phyloP scores from a whole-genome alignment of 2,113 vertebrate genomes.

The Nematolebias whitei region DNA sequence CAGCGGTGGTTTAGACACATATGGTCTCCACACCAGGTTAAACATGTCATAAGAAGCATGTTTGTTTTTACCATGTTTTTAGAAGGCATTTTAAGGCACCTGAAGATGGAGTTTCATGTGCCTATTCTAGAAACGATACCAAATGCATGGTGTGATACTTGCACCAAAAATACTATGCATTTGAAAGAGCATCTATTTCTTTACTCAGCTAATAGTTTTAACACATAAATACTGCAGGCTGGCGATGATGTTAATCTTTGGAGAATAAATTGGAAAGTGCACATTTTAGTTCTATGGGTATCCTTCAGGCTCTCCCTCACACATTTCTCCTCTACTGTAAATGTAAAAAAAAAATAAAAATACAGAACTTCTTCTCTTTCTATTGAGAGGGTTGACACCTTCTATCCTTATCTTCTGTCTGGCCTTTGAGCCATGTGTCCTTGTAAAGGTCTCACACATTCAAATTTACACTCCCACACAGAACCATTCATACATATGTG shows the following conservation, averaged over 20 bases:
- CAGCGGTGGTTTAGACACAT: too few species aligned
- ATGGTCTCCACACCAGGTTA: too few species aligned
- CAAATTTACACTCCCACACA: neutral
- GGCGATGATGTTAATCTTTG: neutral
- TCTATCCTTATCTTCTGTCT: conserved; percentile 69
- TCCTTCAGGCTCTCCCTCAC: neutral
- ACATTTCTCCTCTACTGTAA: neutral
- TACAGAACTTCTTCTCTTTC: conserved; percentile 41
- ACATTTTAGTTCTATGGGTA: neutral
- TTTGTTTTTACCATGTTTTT: neutral
- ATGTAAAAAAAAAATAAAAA: conserved; percentile 8
- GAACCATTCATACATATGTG: neutral
- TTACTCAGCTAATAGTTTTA: conserved; percentile 28
- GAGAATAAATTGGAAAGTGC: conserved; percentile 1
- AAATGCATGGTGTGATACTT: too few species aligned
- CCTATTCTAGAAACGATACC: neutral
- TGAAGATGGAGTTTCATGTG: neutral
- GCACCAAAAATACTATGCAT: neutral
- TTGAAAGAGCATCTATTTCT: neutral
- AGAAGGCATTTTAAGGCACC: neutral
- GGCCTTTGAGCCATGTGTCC: conserved; percentile 48
- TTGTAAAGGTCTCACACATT: conserved; percentile 47
- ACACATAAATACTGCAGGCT: conserved; percentile 32
- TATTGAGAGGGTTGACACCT: conserved; percentile 59
- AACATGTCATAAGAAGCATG: neutral